Evolutionary conservation across 2,888 invertebrate species (phyloP), one percentile per base, ranked within the genome.

Genomic region (Tolmerus cingulatus): DNA sequence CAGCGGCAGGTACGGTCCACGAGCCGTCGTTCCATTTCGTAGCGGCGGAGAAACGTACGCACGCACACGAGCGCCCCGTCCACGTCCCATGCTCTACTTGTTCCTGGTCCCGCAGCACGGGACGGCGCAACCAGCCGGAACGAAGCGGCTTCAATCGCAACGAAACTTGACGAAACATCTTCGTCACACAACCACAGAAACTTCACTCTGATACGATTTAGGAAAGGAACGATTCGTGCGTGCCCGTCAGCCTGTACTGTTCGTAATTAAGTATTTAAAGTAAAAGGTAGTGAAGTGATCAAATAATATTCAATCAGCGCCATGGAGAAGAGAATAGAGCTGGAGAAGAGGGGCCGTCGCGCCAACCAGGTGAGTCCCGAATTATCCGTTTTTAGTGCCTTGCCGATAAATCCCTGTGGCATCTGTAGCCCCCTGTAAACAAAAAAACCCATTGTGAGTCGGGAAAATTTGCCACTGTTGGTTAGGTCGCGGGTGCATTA

Each of bases 321-420:
- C n/a, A 98, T 98, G 98, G 98, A 98, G 94, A 98, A 98, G 93
- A 96, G 98, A 93, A 96, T 99, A 95, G 97, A 97, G 92, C 94
- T 98, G 93, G 99, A 99, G 94, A 96, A 97, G 94, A 95, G 98
- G 92, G 98, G 98, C 93, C 96, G 96, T 93, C 96, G 95, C 93
- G 96, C 98, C 91, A 95, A 95, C 92, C 96, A 98, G 95, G 98
- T 98, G 95, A 96, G 95, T 92, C 88, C 88, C 89, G 89, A 92
- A 89, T 89, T 57, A 66, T 66, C 55, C 19, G 57, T 23, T 76
- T 76, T 76, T 76, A 34, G 5, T n/a, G 40, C 40, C 40, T 12
- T 12, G 40, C 76, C 19, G 76, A 76, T 23, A 76, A 76, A 76
- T 76, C 40, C 76, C 51, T 74, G 43, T 85, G 74, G 85, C 85